These are phyloP conservation scores for Dryobates pubescens DNA, from an alignment of 2,797 vertebrate genomes.

Conservation along the genomic window DNA sequence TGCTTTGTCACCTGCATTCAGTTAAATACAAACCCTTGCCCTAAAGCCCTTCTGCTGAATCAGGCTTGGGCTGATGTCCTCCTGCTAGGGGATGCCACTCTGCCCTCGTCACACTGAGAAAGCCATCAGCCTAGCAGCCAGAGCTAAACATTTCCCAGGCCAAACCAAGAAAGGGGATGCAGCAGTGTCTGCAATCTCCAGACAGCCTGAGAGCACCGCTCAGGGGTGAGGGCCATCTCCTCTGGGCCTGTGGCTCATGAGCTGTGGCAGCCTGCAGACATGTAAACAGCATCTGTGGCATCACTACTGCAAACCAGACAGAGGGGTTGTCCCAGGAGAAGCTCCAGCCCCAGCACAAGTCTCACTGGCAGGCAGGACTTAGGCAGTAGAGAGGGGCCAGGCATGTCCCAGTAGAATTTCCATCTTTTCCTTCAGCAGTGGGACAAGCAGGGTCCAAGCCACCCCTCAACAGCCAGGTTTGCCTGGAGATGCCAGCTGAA, in stretches of 20 bases:
- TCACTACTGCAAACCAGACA: not conserved
- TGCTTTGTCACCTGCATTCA: not conserved
- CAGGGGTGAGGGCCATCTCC: not conserved
- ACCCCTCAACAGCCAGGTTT: not conserved
- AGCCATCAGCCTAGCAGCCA: not conserved
- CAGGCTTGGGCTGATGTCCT: not conserved
- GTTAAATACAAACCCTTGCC: not conserved
- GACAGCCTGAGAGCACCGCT: not conserved
- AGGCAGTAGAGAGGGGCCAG: not conserved
- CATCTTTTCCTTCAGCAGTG: not conserved
- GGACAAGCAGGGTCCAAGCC: not conserved
- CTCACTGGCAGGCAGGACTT: not conserved
- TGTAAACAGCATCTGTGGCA: not conserved
- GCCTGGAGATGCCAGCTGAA: not conserved
- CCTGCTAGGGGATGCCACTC: not conserved
- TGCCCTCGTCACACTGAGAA: not conserved
- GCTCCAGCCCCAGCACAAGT: not conserved
- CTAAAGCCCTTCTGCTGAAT: not conserved
- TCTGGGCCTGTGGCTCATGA: not conserved
- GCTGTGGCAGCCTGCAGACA: not conserved
- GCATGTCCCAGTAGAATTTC: not conserved
- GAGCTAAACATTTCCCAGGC: not conserved
- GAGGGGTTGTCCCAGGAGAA: not conserved
- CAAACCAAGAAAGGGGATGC: not conserved
- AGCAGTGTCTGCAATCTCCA: not conserved